These are phyloP conservation scores for Wasmannia auropunctata DNA, from an alignment of 1,140 invertebrate genomes.

Conservation along the genomic window DNA sequence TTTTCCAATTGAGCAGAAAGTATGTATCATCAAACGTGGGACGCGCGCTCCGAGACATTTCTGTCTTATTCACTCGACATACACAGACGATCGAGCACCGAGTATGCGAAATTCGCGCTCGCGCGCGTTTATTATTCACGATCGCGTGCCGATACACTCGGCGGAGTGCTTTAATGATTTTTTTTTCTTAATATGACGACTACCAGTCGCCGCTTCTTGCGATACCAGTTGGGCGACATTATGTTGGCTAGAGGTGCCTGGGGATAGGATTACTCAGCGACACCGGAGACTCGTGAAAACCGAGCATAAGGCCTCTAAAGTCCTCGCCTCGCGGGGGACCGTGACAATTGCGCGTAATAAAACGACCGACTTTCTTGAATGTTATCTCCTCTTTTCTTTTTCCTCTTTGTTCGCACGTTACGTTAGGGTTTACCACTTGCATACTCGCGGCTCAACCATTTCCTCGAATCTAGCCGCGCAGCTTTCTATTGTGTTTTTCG, in stretches of 20 bases:
- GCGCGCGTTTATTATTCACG: conserved; percentile 22
- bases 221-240: conserved; percentile 79
- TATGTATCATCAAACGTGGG: background rate
- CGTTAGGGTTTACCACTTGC: background rate
- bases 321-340: conserved; percentile 66
- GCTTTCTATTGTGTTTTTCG: background rate
- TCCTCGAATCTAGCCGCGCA: background rate
- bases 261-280: conserved; percentile 81
- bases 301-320: conserved; percentile 77
- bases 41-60: background rate
- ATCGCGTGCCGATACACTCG: conserved; percentile 3
- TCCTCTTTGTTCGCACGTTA: conserved; percentile 10
- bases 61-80: background rate
- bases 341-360: conserved; percentile 63
- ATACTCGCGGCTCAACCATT: background rate
- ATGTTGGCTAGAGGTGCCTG: conserved; percentile 76
- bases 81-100: background rate
- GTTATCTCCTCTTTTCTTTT: conserved; percentile 31
- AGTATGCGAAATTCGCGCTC: conserved; percentile 10
- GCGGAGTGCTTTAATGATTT: conserved; percentile 31
- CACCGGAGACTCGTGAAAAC: conserved; percentile 82
- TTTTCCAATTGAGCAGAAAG: background rate
- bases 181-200: conserved; percentile 29
- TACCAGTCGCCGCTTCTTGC: conserved; percentile 56
- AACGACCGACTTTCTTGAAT: conserved; percentile 18